Conservation (phyloP, 1,140 invertebrate species). For the Conopomorpha cramerella region DNA sequence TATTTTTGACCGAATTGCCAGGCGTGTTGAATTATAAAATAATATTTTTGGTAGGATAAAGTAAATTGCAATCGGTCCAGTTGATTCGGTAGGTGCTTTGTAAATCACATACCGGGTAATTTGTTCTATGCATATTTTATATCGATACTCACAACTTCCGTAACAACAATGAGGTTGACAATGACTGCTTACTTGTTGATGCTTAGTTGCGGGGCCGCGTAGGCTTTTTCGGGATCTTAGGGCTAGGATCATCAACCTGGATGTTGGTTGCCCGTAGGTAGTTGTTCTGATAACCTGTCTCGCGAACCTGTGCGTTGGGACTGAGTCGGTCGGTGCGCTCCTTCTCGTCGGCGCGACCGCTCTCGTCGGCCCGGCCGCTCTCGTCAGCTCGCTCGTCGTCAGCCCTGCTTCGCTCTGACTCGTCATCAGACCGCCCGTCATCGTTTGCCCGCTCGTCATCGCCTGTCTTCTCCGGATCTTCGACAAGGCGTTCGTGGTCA, state of each 20-base stretch:
- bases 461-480: conserved; percentile 12
- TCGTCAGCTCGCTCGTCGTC: conserved; percentile 10
- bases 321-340: conserved; percentile 32
- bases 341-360: conserved; percentile 19
- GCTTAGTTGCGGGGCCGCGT: no score
- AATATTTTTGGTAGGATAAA: no score
- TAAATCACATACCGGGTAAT: no score
- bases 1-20: no score
- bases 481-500: conserved; percentile 21
- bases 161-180: no score
- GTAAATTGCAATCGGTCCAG: no score
- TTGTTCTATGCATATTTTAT: no score
- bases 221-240: conserved; percentile 11
- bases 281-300: conserved; percentile 30
- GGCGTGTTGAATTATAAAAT: no score
- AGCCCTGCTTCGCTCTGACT: conserved; percentile 1
- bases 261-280: conserved; percentile 29
- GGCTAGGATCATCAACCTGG: conserved; percentile 21
- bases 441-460: conserved; percentile 8
- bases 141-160: no score
- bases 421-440: conserved; percentile 4
- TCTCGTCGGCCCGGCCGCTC: conserved; percentile 17
- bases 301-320: conserved; percentile 30
- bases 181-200: no score
- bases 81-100: no score